A percentile compares a stretch with the other conserved stretches of the same genome.
phyloP scores from a whole-genome alignment of 2,797 vertebrate genomes.

The Champsocephalus esox region DNA sequence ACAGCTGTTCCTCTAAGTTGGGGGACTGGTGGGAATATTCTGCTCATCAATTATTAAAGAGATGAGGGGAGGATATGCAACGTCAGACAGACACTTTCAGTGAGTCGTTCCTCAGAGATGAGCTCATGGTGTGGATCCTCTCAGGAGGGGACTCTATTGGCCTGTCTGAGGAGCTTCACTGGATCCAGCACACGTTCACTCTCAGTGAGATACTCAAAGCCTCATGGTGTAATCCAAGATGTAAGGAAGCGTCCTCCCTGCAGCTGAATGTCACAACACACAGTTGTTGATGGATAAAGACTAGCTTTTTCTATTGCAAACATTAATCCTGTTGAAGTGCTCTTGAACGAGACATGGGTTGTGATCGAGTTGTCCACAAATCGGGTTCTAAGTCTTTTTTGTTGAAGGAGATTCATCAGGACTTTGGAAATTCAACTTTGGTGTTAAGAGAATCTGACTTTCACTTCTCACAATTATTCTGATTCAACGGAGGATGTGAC shows the following conservation, averaged over 20 bases:
- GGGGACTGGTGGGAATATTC: conserved; percentile 15
- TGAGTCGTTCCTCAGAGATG: background rate
- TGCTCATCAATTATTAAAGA: conserved; percentile 56
- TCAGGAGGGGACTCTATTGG: conserved; percentile 1
- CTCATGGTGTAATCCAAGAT: conserved; percentile 39
- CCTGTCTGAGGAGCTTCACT: background rate
- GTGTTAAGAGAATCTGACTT: no score
- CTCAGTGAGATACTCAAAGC: conserved; percentile 11
- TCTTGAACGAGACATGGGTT: no score
- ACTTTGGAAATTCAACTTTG: no score
- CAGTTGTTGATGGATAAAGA: background rate
- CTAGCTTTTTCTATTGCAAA: background rate
- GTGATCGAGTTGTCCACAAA: no score
- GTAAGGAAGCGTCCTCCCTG: conserved; percentile 46
- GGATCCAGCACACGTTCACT: conserved; percentile 20
- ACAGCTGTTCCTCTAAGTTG: conserved; percentile 45
- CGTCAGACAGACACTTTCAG: background rate
- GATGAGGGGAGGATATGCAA: conserved; percentile 3
- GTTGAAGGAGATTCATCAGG: no score
- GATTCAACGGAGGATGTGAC: no score
- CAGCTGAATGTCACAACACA: conserved; percentile 26
- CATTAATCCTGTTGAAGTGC: no score
- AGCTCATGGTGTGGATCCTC: background rate
- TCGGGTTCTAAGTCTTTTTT: no score
- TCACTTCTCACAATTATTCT: no score